Conservation (phyloP, 1,140 invertebrate species). For the Pectinophora gossypiella region DNA sequence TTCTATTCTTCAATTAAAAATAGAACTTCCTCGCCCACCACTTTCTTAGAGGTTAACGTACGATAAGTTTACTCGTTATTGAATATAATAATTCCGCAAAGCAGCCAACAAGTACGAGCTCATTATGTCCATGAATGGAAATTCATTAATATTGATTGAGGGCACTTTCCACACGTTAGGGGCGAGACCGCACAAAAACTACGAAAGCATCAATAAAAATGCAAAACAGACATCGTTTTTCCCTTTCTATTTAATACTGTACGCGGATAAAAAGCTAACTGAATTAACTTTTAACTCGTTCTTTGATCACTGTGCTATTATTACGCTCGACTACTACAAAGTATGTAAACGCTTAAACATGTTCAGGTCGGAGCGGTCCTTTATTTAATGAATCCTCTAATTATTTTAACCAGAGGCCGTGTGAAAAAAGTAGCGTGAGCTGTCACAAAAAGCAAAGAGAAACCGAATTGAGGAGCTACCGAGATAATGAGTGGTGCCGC, state of each 20-base stretch:
- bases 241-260: background rate
- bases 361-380: background rate
- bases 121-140: slow-evolving; percentile 44
- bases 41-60: no score
- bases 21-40: no score
- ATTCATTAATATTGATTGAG: slow-evolving; percentile 48
- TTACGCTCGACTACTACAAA: slow-evolving; percentile 8
- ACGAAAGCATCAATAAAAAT: slow-evolving; percentile 39
- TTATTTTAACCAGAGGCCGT: slow-evolving; percentile 33
- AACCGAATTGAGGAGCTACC: slow-evolving; percentile 12
- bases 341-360: slow-evolving; percentile 3
- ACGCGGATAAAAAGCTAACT: background rate
- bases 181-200: slow-evolving; percentile 34
- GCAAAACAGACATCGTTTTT: slow-evolving; percentile 18
- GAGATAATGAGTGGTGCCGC: slow-evolving; percentile 14
- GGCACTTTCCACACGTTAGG: slow-evolving; percentile 13
- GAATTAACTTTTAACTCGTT: slow-evolving; percentile 19
- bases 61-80: no score
- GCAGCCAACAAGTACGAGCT: slow-evolving; percentile 27
- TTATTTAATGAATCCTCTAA: slow-evolving; percentile 35
- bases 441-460: slow-evolving; percentile 29
- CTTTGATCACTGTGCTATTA: slow-evolving; percentile 8
- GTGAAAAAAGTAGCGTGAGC: slow-evolving; percentile 23
- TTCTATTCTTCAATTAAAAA: no score
- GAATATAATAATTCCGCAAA: no score